Conservation (phyloP, 2,797 vertebrate genomes). For the Falco naumanni region DNA sequence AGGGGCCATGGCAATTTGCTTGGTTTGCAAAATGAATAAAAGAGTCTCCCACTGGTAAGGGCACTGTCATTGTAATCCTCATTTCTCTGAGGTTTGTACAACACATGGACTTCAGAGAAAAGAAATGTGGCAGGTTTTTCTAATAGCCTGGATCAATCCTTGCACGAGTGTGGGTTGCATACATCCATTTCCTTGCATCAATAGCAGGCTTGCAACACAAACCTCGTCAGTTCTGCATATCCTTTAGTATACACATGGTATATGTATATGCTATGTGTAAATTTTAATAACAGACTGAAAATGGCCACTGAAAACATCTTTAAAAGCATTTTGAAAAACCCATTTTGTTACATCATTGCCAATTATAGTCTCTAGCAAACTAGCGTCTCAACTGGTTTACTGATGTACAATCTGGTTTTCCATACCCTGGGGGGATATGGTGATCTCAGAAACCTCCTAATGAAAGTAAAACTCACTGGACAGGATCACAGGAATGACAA, state of each 20-base stretch:
- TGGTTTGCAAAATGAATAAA: not conserved
- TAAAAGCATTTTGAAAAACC: not conserved
- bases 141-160: not conserved
- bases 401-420: not conserved
- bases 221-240: not conserved
- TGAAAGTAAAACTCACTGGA: not conserved
- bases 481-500: not conserved
- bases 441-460: not conserved
- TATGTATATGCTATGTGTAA: not conserved
- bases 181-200: not conserved
- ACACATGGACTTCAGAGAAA: not conserved
- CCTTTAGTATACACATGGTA: not conserved
- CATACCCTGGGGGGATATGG: not conserved
- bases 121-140: not conserved
- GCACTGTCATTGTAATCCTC: not conserved
- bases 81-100: not conserved
- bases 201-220: not conserved
- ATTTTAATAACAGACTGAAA: not conserved
- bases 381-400: not conserved
- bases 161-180: not conserved
- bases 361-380: not conserved
- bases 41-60: not conserved
- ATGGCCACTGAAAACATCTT: not conserved
- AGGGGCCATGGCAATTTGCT: not conserved
- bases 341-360: not conserved